Conservation (phyloP, 2,113 vertebrate species). For the Salminus brasiliensis region DNA sequence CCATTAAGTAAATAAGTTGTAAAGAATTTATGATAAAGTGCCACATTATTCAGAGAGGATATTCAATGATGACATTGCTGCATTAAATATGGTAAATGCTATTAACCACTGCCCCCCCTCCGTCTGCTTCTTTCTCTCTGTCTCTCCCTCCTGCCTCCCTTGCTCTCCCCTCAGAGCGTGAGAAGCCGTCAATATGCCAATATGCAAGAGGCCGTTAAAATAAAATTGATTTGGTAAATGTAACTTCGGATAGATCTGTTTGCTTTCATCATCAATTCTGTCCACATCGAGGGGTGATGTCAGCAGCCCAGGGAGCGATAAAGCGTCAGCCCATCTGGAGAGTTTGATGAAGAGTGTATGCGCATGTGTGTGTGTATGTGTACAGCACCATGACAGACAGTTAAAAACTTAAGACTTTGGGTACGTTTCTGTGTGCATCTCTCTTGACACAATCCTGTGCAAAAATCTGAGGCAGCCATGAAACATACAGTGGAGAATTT, state of each 20-base stretch:
- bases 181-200: constrained; percentile 99
- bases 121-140: constrained; percentile 52
- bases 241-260: constrained; percentile 99
- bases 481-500: too few relatives aligned
- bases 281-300: constrained; percentile 92
- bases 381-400: too few relatives aligned
- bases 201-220: constrained; percentile 96
- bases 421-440: too few relatives aligned
- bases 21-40: constrained; percentile 98
- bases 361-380: not conserved
- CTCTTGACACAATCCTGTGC: too few relatives aligned
- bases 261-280: constrained; percentile 99
- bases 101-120: constrained; percentile 76
- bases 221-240: constrained; percentile 99
- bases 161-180: not conserved
- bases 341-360: constrained; percentile 85
- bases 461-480: too few relatives aligned
- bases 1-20: constrained; percentile 98
- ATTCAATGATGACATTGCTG: constrained; percentile 96
- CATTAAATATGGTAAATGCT: constrained; percentile 98
- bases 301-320: constrained; percentile 95
- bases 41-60: constrained; percentile 91
- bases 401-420: too few relatives aligned
- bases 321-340: constrained; percentile 94
- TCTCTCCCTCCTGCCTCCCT: constrained; percentile 26